Conservation (phyloP, 2,113 vertebrate species). For the Hemiscyllium ocellatum region DNA sequence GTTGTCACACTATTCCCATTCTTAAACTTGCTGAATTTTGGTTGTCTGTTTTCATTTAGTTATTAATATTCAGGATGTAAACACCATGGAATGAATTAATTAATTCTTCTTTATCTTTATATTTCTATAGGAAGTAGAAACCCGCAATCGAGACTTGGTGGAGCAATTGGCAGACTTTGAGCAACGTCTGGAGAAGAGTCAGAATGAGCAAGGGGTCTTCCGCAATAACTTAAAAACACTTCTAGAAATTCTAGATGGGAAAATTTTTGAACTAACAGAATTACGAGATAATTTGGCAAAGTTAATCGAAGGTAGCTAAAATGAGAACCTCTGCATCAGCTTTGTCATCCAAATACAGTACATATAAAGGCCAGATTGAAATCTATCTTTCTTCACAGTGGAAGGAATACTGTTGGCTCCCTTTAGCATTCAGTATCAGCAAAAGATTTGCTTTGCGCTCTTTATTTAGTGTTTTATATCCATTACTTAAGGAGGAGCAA, state of each 20-base stretch:
- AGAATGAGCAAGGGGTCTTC: slow-evolving; percentile 92
- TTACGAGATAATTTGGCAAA: slow-evolving; percentile 92
- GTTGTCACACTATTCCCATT: background rate
- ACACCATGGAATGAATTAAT: background rate
- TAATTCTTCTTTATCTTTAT: slow-evolving; percentile 41
- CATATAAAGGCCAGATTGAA: slow-evolving; percentile 29
- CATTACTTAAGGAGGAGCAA: slow-evolving; percentile 37
- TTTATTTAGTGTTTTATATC: slow-evolving; percentile 33
- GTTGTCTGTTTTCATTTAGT: background rate
- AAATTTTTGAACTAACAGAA: slow-evolving; percentile 98
- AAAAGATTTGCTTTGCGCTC: slow-evolving; percentile 28
- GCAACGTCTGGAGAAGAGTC: slow-evolving; percentile 91
- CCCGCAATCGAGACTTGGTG: slow-evolving; percentile 84
- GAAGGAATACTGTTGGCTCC: slow-evolving; percentile 31
- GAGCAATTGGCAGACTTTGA: slow-evolving; percentile 85
- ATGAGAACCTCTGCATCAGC: slow-evolving; percentile 39
- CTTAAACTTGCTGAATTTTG: background rate
- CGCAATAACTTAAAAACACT: slow-evolving; percentile 94
- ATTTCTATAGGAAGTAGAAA: slow-evolving; percentile 82
- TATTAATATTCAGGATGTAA: background rate
- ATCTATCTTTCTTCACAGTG: slow-evolving; percentile 30
- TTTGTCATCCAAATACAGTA: slow-evolving; percentile 29
- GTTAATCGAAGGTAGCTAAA: slow-evolving; percentile 93
- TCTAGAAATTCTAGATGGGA: slow-evolving; percentile 95
- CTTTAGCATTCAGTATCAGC: background rate